These are phyloP conservation scores for Noturus placidus DNA, from an alignment of 2,113 vertebrate genomes.

Conservation along the genomic window DNA sequence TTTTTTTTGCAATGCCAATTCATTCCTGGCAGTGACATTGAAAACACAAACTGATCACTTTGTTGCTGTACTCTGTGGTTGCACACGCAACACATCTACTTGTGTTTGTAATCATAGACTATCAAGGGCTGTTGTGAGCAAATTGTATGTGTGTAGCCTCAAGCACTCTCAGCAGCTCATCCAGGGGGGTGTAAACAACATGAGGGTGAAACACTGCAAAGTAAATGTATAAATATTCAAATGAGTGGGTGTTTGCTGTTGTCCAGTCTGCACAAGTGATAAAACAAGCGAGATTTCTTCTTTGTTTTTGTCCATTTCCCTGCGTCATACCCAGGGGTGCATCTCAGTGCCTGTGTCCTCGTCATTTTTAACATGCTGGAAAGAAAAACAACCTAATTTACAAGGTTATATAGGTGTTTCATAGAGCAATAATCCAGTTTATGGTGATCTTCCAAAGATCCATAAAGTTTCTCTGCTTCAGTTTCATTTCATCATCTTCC, in stretches of 20 bases:
- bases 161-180: conserved; percentile 45
- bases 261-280: conserved; percentile 32
- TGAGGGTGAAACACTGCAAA: conserved; percentile 37
- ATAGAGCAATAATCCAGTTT: conserved; percentile 57
- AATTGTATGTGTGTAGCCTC: conserved; percentile 45
- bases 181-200: conserved; percentile 48
- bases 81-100: not conserved
- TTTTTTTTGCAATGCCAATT: conserved; percentile 38
- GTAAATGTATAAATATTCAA: conserved; percentile 46
- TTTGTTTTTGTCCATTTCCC: not conserved
- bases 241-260: conserved; percentile 39
- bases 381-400: conserved; percentile 61
- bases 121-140: conserved; percentile 44
- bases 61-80: not conserved
- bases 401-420: conserved; percentile 46
- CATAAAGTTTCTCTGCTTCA: conserved; percentile 37
- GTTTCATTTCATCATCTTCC: conserved; percentile 61
- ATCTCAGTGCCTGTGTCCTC: conserved; percentile 14
- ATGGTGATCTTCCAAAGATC: conserved; percentile 56
- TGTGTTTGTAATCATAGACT: conserved; percentile 51
- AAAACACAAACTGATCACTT: conserved; percentile 32
- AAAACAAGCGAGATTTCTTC: conserved; percentile 23
- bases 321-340: not conserved
- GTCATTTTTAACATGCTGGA: conserved; percentile 16
- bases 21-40: conserved; percentile 41